Evolutionary conservation across 2,113 vertebrate species (phyloP), one percentile per base, ranked within the genome.

Genomic region (Verasper variegatus): DNA sequence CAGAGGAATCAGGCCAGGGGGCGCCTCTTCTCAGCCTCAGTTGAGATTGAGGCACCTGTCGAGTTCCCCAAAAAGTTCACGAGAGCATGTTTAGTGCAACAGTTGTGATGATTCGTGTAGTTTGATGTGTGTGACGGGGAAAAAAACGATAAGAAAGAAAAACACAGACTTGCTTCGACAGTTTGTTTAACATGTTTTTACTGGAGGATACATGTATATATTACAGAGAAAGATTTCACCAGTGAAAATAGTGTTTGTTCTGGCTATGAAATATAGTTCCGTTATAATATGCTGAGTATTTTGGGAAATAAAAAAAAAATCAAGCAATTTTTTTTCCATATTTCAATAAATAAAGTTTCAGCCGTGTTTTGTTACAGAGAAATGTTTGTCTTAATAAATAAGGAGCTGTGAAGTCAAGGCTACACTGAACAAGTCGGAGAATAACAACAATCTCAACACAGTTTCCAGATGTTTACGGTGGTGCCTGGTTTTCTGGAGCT

Each of bases 291-390:
- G 59, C 40, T 76, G 67, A 67, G 70, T 24, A 15, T 35, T 26
- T 13, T 12, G 24, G 18, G 31, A 31, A 31, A 31, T 31, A 31
- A 31, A 31, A 31, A 31, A 31, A 31, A 31, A 27, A 31, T 31
- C 31, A 76, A 58, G 31, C 24, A 69, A 76, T 54, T 37, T 76
- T 55, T 68, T 82, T 63, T 69, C 51, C 61, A 88, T 71, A n/a
- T 87, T 84, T 87, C 37, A 94, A 93, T 94, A 94, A 94, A 94
- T 94, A 92, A 84, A 74, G 68, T 60, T 64, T 77, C 18, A 56
- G 49, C 12, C 52, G 56, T 68, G 31, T 31, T 31, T 40, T 55
- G 21, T 73, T 59, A 74, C 65, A 82, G 26, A 73, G 65, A 61
- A 57, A 10, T 51, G 45, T 15, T 64, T 67, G 58, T 83, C 51